Evolutionary conservation across 2,113 vertebrate species (phyloP).

Genomic region (Coryphaenoides rupestris): DNA sequence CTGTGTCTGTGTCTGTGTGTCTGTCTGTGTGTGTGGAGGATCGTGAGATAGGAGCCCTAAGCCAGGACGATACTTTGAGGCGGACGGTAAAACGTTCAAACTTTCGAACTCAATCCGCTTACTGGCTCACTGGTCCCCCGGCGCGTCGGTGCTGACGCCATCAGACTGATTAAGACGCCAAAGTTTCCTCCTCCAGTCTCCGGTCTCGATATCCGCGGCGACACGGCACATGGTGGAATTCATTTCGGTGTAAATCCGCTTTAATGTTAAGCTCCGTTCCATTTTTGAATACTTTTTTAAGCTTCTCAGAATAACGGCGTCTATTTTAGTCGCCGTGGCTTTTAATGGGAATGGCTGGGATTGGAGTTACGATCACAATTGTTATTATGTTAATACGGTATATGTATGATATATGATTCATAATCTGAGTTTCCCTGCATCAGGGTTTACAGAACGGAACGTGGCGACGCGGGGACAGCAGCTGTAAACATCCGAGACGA

Average conservation of each 20-base stretch:
- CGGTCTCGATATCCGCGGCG: neutral
- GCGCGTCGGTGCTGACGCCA: conserved; percentile 15
- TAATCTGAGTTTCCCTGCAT: neutral
- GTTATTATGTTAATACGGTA: neutral
- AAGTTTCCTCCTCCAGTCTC: conserved; percentile 6
- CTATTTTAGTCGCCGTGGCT: neutral
- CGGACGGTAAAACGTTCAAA: too few relatives aligned
- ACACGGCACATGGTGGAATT: neutral
- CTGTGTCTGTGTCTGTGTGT: too few relatives aligned
- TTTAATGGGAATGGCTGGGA: neutral
- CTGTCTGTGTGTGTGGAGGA: neutral
- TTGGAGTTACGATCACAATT: neutral
- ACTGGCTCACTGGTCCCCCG: too few relatives aligned
- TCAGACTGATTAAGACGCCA: conserved; percentile 16
- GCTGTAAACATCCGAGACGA: conserved; percentile 15
- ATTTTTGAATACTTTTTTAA: neutral
- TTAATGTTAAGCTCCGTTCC: neutral
- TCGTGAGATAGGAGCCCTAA: too few relatives aligned
- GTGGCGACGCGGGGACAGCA: conserved; percentile 9
- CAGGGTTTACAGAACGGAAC: neutral
- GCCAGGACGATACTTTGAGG: too few relatives aligned
- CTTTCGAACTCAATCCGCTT: too few relatives aligned
- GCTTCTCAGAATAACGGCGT: neutral
- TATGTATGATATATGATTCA: too few relatives aligned
- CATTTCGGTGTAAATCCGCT: conserved; percentile 7